phyloP scores from a whole-genome alignment of 2,888 invertebrate species.

The Calameuta filiformis region DNA sequence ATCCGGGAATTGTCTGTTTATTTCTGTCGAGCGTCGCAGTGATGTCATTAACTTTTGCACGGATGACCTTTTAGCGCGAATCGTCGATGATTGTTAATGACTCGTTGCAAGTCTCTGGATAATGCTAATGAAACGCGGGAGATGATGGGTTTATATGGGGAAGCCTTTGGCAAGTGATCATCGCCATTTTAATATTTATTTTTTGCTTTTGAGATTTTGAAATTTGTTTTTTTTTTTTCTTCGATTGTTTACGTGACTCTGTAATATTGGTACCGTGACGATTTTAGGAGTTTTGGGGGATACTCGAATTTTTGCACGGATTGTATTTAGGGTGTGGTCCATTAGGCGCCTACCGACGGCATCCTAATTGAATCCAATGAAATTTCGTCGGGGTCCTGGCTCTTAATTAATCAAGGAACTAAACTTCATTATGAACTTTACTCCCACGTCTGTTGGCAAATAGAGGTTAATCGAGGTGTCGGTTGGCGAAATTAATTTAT shows the following conservation, averaged over 20 bases:
- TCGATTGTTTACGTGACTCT: rapidly evolving
- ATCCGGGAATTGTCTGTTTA: background rate
- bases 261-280: background rate
- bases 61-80: background rate
- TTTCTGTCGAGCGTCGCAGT: background rate
- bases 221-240: background rate
- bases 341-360: background rate
- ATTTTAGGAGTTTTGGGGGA: background rate
- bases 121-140: background rate
- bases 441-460: background rate
- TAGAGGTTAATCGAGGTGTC: background rate
- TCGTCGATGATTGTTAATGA: background rate
- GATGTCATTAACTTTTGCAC: background rate
- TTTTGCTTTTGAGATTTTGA: background rate
- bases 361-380: background rate
- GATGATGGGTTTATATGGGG: background rate
- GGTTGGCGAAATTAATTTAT: no score
- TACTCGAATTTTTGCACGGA: background rate
- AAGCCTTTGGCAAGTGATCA: background rate
- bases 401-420: background rate
- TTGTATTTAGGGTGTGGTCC: background rate
- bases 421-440: background rate
- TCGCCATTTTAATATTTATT: background rate
- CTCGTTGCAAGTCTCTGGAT: background rate
- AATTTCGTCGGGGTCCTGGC: background rate